Conservation (phyloP, 2,113 vertebrate genomes). For the Xenopus tropicalis region DNA sequence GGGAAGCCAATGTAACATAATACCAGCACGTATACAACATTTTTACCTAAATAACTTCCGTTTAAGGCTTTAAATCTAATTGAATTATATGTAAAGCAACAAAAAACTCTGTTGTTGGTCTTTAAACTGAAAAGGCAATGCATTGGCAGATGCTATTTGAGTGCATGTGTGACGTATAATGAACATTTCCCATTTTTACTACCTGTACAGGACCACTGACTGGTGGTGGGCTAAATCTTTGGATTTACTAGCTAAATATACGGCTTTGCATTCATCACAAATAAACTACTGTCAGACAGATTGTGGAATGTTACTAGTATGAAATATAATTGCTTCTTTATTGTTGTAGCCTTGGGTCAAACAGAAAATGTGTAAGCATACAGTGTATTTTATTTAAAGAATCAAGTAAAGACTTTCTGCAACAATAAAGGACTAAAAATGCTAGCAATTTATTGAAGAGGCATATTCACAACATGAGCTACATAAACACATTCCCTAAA, state of each 20-base stretch:
- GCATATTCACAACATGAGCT: constrained; percentile 72
- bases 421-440: constrained; percentile 64
- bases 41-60: too few species aligned
- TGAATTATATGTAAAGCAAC: too few species aligned
- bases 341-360: constrained; percentile 31
- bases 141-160: not conserved
- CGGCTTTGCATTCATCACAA: constrained; percentile 6
- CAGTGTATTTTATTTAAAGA: constrained; percentile 40
- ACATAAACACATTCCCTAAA: constrained; percentile 77
- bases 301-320: constrained; percentile 8
- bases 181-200: not conserved
- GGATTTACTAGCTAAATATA: not conserved
- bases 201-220: not conserved
- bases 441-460: constrained; percentile 65
- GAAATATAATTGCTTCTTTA: constrained; percentile 31
- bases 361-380: constrained; percentile 25
- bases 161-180: not conserved
- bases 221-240: too few species aligned
- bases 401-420: constrained; percentile 52
- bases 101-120: not conserved
- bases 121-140: not conserved
- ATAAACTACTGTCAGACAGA: constrained; percentile 6
- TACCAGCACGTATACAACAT: too few species aligned
- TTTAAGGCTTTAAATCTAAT: too few species aligned
- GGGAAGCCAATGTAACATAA: too few species aligned